These are phyloP conservation scores for Cataglyphis hispanica DNA, from an alignment of 1,140 invertebrate genomes.

Conservation along the genomic window DNA sequence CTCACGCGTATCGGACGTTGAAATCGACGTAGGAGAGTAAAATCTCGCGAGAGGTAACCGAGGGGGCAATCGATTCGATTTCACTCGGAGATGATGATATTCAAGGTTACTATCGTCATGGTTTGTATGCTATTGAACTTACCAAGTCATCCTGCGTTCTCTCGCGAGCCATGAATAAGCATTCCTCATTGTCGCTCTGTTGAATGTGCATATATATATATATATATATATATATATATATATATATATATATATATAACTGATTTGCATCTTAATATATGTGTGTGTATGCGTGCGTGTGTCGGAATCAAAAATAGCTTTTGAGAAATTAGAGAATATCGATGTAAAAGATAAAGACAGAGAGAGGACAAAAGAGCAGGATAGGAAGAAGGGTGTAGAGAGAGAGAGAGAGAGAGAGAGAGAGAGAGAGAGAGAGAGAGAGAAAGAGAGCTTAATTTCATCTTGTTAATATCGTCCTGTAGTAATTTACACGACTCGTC, in stretches of 20 bases:
- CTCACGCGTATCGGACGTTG: slow-evolving; percentile 46
- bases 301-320: neutral
- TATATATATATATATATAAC: neutral
- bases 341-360: neutral
- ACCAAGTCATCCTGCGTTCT: slow-evolving; percentile 32
- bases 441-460: slow-evolving; percentile 74
- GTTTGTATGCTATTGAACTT: slow-evolving; percentile 26
- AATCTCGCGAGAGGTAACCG: slow-evolving; percentile 23
- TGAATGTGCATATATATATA: neutral
- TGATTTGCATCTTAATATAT: neutral
- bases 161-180: slow-evolving; percentile 17
- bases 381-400: too few species aligned
- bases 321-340: slow-evolving; percentile 10
- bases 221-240: neutral
- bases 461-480: slow-evolving; percentile 74
- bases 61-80: slow-evolving; percentile 65
- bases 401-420: neutral
- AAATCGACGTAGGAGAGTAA: neutral
- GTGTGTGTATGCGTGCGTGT: neutral
- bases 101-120: slow-evolving; percentile 44
- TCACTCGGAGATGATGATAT: slow-evolving; percentile 53
- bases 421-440: slow-evolving; percentile 42
- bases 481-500: slow-evolving; percentile 74
- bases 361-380: neutral
- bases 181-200: neutral